Percentiles rank a stretch among this genome's conserved stretches.
These are phyloP conservation scores for Alosa sapidissima DNA, from an alignment of 2,797 vertebrate genomes.

Conservation along the genomic window DNA sequence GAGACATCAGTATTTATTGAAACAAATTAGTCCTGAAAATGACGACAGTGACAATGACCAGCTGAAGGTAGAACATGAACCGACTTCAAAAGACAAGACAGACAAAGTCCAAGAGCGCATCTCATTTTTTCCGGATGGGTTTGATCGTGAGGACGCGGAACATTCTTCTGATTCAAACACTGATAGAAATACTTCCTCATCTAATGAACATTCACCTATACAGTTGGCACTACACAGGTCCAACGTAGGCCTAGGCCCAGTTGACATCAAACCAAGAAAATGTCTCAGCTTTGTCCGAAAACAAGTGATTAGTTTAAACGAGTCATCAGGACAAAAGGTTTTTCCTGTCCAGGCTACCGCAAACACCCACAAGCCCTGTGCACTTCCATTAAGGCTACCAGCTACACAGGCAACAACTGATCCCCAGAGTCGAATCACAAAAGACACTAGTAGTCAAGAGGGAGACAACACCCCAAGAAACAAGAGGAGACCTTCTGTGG, in stretches of 20 bases:
- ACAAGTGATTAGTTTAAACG: slow-evolving; percentile 26
- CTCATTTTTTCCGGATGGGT: background rate
- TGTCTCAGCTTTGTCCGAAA: slow-evolving; percentile 49
- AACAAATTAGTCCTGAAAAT: background rate
- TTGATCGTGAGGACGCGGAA: slow-evolving; percentile 22
- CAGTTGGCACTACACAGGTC: slow-evolving; percentile 57
- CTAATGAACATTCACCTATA: slow-evolving; percentile 27
- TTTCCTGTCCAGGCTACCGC: slow-evolving; percentile 6
- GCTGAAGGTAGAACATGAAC: background rate
- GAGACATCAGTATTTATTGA: slow-evolving; percentile 54
- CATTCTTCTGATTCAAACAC: slow-evolving; percentile 24
- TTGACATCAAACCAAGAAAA: slow-evolving; percentile 41
- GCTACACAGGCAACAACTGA: background rate
- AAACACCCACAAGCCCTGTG: slow-evolving; percentile 71
- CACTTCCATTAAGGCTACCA: slow-evolving; percentile 78
- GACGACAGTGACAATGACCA: slow-evolving; percentile 18
- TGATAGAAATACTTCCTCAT: slow-evolving; percentile 28
- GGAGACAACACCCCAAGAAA: slow-evolving; percentile 36
- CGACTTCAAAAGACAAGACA: background rate
- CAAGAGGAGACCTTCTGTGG: slow-evolving; percentile 54
- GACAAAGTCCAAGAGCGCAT: background rate
- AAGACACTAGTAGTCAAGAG: slow-evolving; percentile 31
- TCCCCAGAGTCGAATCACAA: slow-evolving; percentile 40
- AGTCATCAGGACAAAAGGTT: background rate
- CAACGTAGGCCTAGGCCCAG: background rate